Evolutionary conservation across 2,113 vertebrate species (phyloP).

Genomic region (Mus musculus): DNA sequence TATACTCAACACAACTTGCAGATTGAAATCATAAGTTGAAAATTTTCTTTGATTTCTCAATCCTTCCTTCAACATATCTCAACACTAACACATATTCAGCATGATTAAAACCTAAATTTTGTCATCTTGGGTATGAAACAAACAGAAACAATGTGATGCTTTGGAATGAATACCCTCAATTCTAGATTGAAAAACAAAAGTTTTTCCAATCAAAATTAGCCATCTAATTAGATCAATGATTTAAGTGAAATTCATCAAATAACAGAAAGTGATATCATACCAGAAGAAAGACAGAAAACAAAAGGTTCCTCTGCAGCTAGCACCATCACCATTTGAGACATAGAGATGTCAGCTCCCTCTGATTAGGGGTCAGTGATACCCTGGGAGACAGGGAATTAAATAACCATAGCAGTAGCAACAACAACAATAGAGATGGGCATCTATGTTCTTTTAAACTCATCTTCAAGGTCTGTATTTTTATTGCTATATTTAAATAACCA

Average conservation of each 20-base stretch:
- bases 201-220: neutral
- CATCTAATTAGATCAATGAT: neutral
- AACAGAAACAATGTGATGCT: neutral
- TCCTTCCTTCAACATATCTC: neutral
- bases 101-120: neutral
- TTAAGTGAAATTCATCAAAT: slow-evolving; percentile 17
- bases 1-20: neutral
- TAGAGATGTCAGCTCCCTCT: neutral
- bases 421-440: too few species aligned
- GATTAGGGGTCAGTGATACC: neutral
- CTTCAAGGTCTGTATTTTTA: neutral
- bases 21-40: neutral
- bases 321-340: too few species aligned
- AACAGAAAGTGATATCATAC: neutral
- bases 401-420: neutral
- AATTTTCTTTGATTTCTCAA: neutral
- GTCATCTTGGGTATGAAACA: neutral
- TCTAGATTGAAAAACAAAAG: slow-evolving; percentile 2
- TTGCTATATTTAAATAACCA: neutral
- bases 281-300: neutral
- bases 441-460: neutral
- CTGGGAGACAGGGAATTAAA: neutral
- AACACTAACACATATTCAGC: neutral
- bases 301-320: too few species aligned
- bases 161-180: neutral